These are phyloP conservation scores for Channa argus DNA, from an alignment of 2,113 vertebrate species.

Conservation along the genomic window DNA sequence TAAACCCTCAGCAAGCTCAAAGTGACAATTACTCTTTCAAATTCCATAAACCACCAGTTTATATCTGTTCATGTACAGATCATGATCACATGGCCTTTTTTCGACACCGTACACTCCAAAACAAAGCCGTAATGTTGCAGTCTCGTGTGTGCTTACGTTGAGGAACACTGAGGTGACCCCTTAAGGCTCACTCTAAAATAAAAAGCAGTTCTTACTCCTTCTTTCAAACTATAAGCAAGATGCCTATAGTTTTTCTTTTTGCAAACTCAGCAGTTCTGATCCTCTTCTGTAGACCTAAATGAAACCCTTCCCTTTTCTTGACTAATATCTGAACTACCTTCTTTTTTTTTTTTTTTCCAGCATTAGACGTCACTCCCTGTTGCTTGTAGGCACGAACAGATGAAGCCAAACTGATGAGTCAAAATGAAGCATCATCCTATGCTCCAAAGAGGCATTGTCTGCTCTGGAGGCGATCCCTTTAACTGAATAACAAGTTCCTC, in stretches of 20 bases:
- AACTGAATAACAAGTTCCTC: not conserved
- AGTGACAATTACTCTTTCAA: too few species aligned
- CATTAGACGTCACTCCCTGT: conserved; percentile 15
- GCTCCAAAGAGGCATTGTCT: conserved; percentile 7
- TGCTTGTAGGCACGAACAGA: conserved; percentile 16
- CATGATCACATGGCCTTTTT: not conserved
- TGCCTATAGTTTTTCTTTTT: too few species aligned
- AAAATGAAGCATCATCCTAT: conserved; percentile 20
- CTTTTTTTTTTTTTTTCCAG: not conserved
- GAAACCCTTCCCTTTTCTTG: not conserved
- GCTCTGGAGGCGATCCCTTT: conserved; percentile 1
- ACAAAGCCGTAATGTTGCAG: too few species aligned
- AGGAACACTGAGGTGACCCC: not conserved
- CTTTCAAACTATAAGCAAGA: too few species aligned
- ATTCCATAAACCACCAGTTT: too few species aligned
- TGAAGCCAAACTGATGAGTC: conserved; percentile 38
- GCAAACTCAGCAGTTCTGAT: not conserved
- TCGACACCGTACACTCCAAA: too few species aligned
- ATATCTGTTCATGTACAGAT: too few species aligned
- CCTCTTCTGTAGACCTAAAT: not conserved
- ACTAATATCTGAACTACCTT: not conserved
- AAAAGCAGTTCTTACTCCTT: not conserved
- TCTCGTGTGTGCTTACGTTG: not conserved
- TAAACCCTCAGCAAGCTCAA: too few species aligned
- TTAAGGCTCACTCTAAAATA: not conserved